Percentiles rank a stretch among this genome's conserved stretches.
Conservation (phyloP, 2,888 invertebrate genomes). For the Pimpla rufipes region DNA sequence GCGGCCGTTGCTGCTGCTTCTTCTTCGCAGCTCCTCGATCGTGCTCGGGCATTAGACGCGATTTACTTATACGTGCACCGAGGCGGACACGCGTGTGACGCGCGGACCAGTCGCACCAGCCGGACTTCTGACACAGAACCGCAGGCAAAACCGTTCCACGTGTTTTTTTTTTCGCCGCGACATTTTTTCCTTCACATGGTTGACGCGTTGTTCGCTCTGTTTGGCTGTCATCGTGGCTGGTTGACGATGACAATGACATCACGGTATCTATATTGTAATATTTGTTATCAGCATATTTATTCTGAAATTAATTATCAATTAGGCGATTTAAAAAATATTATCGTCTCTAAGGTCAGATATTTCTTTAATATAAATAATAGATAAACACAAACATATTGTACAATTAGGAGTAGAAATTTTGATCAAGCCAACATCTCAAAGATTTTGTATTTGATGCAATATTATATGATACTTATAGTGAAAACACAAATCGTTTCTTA, state of each 20-base stretch:
- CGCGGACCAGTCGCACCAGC: conserved; percentile 29
- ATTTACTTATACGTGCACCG: conserved; percentile 19
- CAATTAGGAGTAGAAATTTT: too few species aligned
- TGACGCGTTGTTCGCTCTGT: conserved; percentile 58
- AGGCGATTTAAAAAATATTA: too few species aligned
- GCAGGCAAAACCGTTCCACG: conserved; percentile 72
- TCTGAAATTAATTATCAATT: too few species aligned
- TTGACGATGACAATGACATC: not conserved
- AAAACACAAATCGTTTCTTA: not conserved
- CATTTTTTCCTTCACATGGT: not conserved
- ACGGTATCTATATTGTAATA: not conserved
- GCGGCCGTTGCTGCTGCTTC: conserved; percentile 52
- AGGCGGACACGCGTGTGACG: conserved; percentile 31
- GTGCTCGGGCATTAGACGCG: conserved; percentile 36
- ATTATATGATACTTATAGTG: too few species aligned
- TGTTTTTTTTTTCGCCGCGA: not conserved
- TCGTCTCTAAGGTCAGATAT: too few species aligned
- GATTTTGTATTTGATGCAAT: too few species aligned
- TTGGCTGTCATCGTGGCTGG: conserved; percentile 66
- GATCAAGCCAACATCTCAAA: too few species aligned
- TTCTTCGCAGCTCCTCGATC: conserved; percentile 45
- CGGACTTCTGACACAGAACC: conserved; percentile 76
- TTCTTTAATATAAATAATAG: too few species aligned
- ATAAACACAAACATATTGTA: too few species aligned
- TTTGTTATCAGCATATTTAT: too few species aligned